phyloP scores from a whole-genome alignment of 1,140 invertebrate species.

The Dolichoris vasculosae region DNA sequence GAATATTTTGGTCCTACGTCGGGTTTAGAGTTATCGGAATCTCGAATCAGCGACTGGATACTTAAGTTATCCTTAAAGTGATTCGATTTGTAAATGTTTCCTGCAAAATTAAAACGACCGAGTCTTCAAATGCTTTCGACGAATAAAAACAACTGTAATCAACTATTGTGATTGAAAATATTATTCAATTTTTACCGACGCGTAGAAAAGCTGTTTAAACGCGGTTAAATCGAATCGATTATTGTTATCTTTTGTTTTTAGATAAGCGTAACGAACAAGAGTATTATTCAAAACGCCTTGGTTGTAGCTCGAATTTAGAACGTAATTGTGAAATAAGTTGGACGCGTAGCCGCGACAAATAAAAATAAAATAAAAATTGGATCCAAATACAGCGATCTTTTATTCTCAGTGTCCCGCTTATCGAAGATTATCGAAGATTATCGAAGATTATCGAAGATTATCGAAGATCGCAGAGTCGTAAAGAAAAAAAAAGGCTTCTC shows the following conservation, averaged over 20 bases:
- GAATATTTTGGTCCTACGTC: slow-evolving; percentile 76
- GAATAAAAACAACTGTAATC: neutral
- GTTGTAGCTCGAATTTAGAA: neutral
- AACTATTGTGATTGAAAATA: no score
- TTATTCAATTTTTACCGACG: no score
- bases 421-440: no score
- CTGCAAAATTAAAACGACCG: slow-evolving; percentile 59
- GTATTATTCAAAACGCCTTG: neutral
- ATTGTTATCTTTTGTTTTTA: neutral
- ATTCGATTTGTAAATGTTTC: slow-evolving; percentile 71
- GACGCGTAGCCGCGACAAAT: neutral
- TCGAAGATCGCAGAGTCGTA: neutral
- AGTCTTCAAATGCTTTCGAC: neutral
- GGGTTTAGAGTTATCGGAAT: slow-evolving; percentile 62
- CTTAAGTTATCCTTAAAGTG: slow-evolving; percentile 69
- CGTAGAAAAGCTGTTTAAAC: neutral
- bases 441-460: no score
- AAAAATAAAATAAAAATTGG: no score
- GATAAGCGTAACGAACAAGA: no score
- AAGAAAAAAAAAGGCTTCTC: neutral
- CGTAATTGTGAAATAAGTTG: no score
- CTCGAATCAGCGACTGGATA: slow-evolving; percentile 68
- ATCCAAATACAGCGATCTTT: no score
- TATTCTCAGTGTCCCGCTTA: no score
- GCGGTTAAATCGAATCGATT: neutral